These are phyloP conservation scores for Rhinolophus ferrumequinum DNA, from an alignment of 2,113 vertebrate genomes.

Conservation along the genomic window DNA sequence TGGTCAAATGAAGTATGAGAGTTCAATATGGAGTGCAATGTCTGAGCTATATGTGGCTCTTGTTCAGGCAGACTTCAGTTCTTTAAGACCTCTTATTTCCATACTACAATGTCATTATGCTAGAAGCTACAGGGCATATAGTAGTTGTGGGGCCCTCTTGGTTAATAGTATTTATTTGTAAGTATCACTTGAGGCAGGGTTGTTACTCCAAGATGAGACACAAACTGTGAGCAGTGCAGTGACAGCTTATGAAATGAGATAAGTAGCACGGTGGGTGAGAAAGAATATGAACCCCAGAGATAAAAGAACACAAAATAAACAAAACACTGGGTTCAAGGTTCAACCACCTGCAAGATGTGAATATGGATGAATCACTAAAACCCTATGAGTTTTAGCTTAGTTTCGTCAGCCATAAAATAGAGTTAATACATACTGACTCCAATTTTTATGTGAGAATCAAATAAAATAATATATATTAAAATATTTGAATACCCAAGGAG, in stretches of 20 bases:
- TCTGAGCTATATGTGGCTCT: background rate
- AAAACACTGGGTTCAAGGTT: background rate
- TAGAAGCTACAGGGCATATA: background rate
- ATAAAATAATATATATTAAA: background rate
- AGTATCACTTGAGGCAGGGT: background rate
- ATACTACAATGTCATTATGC: background rate
- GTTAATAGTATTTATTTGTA: conserved; percentile 5
- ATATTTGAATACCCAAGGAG: conserved; percentile 18
- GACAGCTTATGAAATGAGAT: background rate
- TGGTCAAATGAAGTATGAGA: background rate
- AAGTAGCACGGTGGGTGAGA: background rate
- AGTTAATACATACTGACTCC: background rate
- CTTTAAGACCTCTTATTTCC: background rate
- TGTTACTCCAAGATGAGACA: background rate
- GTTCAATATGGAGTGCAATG: background rate
- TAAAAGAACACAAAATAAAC: conserved; percentile 3
- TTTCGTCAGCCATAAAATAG: background rate
- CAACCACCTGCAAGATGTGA: background rate
- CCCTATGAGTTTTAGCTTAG: background rate
- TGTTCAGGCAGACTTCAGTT: background rate
- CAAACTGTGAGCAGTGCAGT: background rate
- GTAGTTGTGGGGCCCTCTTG: background rate
- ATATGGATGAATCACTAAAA: background rate
- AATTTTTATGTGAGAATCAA: background rate
- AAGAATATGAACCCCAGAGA: background rate